phyloP scores from a whole-genome alignment of 2,113 vertebrate genomes.

The Glaucidium brasilianum region DNA sequence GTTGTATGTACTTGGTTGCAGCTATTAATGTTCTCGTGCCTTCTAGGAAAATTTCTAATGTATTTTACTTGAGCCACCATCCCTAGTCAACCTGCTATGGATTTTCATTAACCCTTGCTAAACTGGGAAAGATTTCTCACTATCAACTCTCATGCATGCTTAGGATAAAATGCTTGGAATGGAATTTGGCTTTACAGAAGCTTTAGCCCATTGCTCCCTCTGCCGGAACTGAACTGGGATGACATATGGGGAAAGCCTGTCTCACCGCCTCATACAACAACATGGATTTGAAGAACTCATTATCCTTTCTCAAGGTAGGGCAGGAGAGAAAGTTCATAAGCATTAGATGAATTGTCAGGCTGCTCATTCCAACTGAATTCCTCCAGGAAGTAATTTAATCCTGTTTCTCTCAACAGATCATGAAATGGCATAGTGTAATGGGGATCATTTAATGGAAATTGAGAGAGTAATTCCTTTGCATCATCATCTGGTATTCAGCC shows the following conservation, averaged over 20 bases:
- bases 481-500: not conserved
- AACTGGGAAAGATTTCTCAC: not conserved
- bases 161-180: not conserved
- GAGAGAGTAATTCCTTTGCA: not conserved
- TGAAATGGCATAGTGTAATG: conserved; percentile 5
- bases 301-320: conserved; percentile 13
- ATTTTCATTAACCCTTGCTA: not conserved
- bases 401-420: conserved; percentile 31
- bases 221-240: conserved; percentile 46
- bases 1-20: not conserved
- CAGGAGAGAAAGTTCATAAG: not conserved
- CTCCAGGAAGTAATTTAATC: conserved; percentile 48
- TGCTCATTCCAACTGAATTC: conserved; percentile 34
- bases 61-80: not conserved
- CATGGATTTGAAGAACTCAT: not conserved
- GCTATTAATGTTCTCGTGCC: not conserved
- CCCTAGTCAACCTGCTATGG: not conserved
- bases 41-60: not conserved
- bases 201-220: conserved; percentile 65
- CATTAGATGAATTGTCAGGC: not conserved
- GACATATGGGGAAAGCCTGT: not conserved
- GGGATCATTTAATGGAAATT: conserved; percentile 11
- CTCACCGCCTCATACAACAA: not conserved
- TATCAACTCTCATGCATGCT: not conserved
- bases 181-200: not conserved